Percentiles rank a stretch among this genome's conserved stretches.
These are phyloP conservation scores for Pristionchus fissidentatus DNA, from an alignment of 2,888 invertebrate species.

Conservation along the genomic window DNA sequence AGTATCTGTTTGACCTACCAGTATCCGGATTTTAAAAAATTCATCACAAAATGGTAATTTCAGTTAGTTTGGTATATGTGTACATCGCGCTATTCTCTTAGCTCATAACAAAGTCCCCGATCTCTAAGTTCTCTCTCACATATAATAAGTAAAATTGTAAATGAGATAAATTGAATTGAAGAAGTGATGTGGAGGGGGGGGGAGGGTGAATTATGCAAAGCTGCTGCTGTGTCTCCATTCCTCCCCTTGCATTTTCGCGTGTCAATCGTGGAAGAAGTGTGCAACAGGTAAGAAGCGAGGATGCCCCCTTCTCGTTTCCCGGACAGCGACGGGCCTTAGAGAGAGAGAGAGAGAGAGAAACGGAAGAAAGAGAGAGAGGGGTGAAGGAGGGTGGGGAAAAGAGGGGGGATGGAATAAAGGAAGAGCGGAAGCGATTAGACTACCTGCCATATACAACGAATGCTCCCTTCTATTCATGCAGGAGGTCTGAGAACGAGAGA, in stretches of 20 bases:
- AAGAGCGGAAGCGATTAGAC: constrained; percentile 40
- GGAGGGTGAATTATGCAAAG: too few relatives aligned
- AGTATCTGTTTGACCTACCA: too few relatives aligned
- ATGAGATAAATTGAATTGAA: too few relatives aligned
- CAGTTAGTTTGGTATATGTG: too few relatives aligned
- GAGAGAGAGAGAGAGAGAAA: neutral
- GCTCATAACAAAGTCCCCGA: too few relatives aligned
- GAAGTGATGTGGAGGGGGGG: too few relatives aligned
- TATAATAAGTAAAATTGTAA: too few relatives aligned
- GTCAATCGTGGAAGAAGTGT: neutral
- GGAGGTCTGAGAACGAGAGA: neutral
- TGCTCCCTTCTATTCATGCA: neutral
- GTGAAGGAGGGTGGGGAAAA: neutral
- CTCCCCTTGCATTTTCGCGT: neutral
- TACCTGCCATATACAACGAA: neutral
- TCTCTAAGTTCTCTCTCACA: too few relatives aligned
- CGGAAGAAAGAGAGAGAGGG: neutral
- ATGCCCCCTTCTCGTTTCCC: neutral
- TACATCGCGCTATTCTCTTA: too few relatives aligned
- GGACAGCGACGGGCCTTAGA: neutral
- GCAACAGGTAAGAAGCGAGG: neutral
- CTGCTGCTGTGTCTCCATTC: neutral
- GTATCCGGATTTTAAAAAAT: too few relatives aligned
- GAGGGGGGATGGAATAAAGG: neutral
- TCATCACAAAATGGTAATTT: too few relatives aligned